These are phyloP conservation scores for Oreotrochilus melanogaster DNA, from an alignment of 2,113 vertebrate genomes.

Conservation along the genomic window DNA sequence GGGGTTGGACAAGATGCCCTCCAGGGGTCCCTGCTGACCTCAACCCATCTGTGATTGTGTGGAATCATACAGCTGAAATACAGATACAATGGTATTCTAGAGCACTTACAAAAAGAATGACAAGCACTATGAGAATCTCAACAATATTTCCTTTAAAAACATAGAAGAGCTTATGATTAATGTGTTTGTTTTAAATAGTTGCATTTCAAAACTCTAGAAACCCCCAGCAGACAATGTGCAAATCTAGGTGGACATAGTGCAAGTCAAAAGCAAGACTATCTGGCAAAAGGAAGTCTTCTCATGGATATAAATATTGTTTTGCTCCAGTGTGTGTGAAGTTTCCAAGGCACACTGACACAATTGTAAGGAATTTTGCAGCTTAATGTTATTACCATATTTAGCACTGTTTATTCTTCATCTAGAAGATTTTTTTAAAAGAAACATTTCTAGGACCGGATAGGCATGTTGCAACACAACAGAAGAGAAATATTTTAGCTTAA, in stretches of 20 bases:
- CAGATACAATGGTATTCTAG: not conserved
- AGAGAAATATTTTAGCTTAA: constrained; percentile 69
- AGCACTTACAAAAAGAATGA: not conserved
- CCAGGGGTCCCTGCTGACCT: not conserved
- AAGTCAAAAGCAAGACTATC: constrained; percentile 56
- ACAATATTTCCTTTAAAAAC: not conserved
- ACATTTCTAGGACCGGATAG: constrained; percentile 55
- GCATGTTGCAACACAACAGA: constrained; percentile 64
- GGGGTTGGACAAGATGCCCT: not conserved
- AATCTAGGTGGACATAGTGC: not conserved
- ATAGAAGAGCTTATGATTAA: not conserved
- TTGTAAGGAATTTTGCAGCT: constrained; percentile 68
- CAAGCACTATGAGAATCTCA: not conserved
- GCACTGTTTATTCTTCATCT: constrained; percentile 73
- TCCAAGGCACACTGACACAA: constrained; percentile 69
- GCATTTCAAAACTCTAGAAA: constrained; percentile 37
- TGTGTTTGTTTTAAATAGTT: not conserved
- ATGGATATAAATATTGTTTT: constrained; percentile 50
- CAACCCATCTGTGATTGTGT: not conserved
- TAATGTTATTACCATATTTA: constrained; percentile 78
- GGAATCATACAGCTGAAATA: not conserved
- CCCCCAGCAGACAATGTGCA: not conserved
- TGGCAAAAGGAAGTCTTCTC: constrained; percentile 34
- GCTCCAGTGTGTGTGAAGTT: constrained; percentile 46
- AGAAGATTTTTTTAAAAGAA: constrained; percentile 36